A percentile compares a stretch with the other conserved stretches of the same genome.
Conservation (phyloP, 2,888 invertebrate species). For the Plemyria rubiginata region DNA sequence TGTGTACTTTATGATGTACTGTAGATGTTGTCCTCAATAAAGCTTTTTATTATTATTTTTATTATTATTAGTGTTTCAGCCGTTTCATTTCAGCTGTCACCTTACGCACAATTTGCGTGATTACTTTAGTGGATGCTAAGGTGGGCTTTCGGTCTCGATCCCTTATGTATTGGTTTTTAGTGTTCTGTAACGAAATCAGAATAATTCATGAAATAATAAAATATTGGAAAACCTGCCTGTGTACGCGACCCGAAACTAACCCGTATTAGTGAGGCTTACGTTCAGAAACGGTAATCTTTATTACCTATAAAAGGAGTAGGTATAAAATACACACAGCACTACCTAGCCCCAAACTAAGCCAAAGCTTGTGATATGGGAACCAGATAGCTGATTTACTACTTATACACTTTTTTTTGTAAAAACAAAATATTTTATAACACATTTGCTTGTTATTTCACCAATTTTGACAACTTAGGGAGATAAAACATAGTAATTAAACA, state of each 20-base stretch:
- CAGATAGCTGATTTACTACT: no score
- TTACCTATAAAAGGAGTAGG: no score
- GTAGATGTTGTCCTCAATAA: no score
- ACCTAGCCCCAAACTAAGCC: no score
- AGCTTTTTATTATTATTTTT: not conserved
- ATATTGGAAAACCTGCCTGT: not conserved
- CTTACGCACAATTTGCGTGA: constrained; percentile 44
- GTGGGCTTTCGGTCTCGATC: constrained; percentile 26
- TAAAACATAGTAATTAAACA: no score
- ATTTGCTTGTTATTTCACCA: no score
- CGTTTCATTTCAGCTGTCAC: constrained; percentile 5
- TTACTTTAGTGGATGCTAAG: constrained; percentile 34
- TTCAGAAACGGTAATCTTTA: not conserved
- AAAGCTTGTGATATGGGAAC: no score
- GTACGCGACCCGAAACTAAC: not conserved
- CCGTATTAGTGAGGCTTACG: not conserved
- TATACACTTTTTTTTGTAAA: no score
- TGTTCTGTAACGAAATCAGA: constrained; percentile 27
- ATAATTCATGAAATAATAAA: constrained; percentile 24
- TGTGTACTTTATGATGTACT: no score
- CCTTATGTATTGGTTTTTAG: constrained; percentile 30
- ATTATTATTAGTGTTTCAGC: constrained; percentile 6
- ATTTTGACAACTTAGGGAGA: no score
- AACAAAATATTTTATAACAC: no score
- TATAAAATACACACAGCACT: no score